phyloP scores from a whole-genome alignment of 1,140 invertebrate species.

The Eulimnadia texana region DNA sequence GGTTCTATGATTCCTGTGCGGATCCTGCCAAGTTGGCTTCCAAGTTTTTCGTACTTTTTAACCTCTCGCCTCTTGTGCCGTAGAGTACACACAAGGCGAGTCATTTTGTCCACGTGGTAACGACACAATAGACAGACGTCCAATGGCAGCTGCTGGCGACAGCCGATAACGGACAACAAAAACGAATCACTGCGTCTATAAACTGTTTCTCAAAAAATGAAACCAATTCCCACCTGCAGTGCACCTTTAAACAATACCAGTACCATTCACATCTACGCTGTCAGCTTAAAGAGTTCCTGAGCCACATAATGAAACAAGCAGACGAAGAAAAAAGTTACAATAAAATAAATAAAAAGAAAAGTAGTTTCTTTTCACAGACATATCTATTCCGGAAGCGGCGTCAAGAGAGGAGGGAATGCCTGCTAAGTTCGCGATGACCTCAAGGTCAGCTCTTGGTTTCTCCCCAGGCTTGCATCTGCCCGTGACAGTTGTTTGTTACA shows the following conservation, averaged over 20 bases:
- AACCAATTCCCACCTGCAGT: neutral
- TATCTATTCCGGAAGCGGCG: neutral
- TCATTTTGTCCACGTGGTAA: slow-evolving; percentile 7
- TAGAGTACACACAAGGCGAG: neutral
- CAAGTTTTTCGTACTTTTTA: too few species aligned
- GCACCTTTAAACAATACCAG: neutral
- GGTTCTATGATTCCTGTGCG: too few species aligned
- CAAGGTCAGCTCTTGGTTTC: neutral
- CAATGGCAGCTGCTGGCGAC: slow-evolving; percentile 10
- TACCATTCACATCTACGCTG: too few species aligned
- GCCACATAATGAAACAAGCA: neutral
- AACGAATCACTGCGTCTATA: slow-evolving; percentile 2
- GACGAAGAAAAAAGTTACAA: neutral
- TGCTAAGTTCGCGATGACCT: neutral
- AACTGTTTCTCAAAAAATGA: neutral
- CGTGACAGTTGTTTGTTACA: neutral
- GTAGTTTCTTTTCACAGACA: neutral
- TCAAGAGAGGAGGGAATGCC: neutral
- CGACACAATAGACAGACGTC: slow-evolving; percentile 11
- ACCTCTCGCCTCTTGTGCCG: too few species aligned
- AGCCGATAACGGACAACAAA: slow-evolving; percentile 8
- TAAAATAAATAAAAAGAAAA: neutral
- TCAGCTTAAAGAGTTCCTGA: too few species aligned
- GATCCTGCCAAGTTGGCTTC: too few species aligned
- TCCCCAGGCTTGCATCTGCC: neutral